Conservation (phyloP, 2,888 invertebrate species). For the Polia nebulosa region DNA sequence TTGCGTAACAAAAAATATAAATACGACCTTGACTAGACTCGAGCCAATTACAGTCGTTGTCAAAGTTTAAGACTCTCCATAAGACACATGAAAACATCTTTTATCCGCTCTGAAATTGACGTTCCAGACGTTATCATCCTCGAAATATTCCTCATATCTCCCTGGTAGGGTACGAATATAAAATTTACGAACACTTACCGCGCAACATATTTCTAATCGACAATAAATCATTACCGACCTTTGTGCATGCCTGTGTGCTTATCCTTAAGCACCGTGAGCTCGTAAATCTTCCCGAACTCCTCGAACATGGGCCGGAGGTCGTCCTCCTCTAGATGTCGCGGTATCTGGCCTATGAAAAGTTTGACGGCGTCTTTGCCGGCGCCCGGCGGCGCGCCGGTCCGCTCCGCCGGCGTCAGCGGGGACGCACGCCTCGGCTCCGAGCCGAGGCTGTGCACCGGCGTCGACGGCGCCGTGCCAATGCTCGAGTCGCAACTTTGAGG, state of each 20-base stretch:
- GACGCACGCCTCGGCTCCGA: constrained; percentile 75
- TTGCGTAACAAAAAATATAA: constrained; percentile 41
- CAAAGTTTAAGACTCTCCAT: constrained; percentile 29
- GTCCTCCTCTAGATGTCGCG: constrained; percentile 96
- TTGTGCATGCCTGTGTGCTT: constrained; percentile 99
- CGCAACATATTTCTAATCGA: constrained; percentile 56
- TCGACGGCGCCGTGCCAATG: constrained; percentile 84
- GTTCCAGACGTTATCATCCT: constrained; percentile 8
- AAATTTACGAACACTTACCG: constrained; percentile 47
- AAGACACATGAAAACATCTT: constrained; percentile 21
- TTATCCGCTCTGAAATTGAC: constrained; percentile 15
- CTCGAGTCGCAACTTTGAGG: constrained; percentile 66
- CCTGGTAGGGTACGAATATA: constrained; percentile 24
- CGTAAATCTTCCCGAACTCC: constrained; percentile 98
- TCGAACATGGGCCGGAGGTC: constrained; percentile 97
- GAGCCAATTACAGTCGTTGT: constrained; percentile 39
- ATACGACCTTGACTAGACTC: constrained; percentile 41
- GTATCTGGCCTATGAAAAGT: constrained; percentile 98
- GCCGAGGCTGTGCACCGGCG: constrained; percentile 81
- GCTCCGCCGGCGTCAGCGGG: constrained; percentile 85
- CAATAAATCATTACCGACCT: constrained; percentile 91
- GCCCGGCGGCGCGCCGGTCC: constrained; percentile 86
- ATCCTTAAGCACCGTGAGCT: constrained; percentile 98
- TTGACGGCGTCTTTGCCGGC: constrained; percentile 93
- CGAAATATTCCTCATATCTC: constrained; percentile 36